These are phyloP conservation scores for Drosophila ironensis DNA, from an alignment of 1,140 invertebrate species.

Conservation along the genomic window DNA sequence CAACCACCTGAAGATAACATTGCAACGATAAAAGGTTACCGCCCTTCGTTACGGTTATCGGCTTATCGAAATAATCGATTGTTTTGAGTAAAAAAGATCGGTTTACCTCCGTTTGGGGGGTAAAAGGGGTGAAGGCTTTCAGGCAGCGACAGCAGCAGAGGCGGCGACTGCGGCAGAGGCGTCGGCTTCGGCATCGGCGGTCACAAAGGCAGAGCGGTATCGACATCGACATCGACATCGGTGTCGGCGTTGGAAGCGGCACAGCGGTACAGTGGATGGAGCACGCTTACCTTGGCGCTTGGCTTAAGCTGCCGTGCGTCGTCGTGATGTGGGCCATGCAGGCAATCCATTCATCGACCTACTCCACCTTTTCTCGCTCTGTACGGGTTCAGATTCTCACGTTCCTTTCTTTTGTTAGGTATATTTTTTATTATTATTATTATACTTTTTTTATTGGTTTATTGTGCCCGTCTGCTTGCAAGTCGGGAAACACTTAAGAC, in stretches of 20 bases:
- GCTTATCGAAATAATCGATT: too few relatives aligned
- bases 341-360: constrained; percentile 73
- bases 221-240: neutral
- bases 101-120: too few relatives aligned
- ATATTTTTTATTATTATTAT: neutral
- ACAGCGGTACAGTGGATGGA: neutral
- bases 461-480: neutral
- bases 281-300: constrained; percentile 79
- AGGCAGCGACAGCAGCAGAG: neutral
- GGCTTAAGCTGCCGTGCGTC: constrained; percentile 81
- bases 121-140: too few relatives aligned
- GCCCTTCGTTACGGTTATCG: too few relatives aligned
- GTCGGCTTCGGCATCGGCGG: neutral
- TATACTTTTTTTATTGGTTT: constrained; percentile 7
- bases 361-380: constrained; percentile 40
- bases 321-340: constrained; percentile 80
- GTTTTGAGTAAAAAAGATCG: neutral
- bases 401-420: neutral
- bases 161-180: neutral
- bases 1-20: too few relatives aligned
- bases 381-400: neutral
- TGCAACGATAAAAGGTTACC: too few relatives aligned
- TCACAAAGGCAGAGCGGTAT: too few relatives aligned
- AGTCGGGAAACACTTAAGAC: constrained; percentile 5
- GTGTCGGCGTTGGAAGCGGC: neutral